A percentile compares a stretch with the other conserved stretches of the same genome.
These are phyloP conservation scores for Zaprionus capensis DNA, from an alignment of 1,140 invertebrate species.

Conservation along the genomic window DNA sequence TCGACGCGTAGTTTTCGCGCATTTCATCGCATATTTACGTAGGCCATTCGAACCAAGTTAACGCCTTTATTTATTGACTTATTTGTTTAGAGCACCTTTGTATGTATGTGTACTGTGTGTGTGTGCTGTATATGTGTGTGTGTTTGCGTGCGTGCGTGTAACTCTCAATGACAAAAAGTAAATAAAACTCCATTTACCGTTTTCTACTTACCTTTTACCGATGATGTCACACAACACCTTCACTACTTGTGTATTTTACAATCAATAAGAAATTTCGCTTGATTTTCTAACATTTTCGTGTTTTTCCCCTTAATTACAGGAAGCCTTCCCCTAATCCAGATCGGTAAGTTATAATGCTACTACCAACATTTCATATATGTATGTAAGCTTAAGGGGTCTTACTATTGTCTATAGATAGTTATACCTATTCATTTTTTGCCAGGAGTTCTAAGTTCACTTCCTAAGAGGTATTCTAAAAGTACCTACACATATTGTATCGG, in stretches of 20 bases:
- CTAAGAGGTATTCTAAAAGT: too few relatives aligned
- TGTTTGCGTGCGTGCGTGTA: slow-evolving; percentile 42
- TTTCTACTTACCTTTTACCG: slow-evolving; percentile 48
- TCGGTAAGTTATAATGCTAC: slow-evolving; percentile 15
- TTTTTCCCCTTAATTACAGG: background rate
- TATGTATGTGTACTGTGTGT: background rate
- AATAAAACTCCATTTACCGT: slow-evolving; percentile 79
- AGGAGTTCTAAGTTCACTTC: too few relatives aligned
- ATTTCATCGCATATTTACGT: slow-evolving; percentile 79
- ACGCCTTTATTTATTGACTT: slow-evolving; percentile 81
- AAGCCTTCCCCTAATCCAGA: background rate
- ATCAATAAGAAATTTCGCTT: slow-evolving; percentile 10
- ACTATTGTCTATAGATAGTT: background rate
- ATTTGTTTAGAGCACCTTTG: slow-evolving; percentile 63
- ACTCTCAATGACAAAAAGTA: slow-evolving; percentile 70
- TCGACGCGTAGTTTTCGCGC: slow-evolving; percentile 52
- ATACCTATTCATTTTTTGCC: too few relatives aligned
- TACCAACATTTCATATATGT: background rate
- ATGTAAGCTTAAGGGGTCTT: background rate
- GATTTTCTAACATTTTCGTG: background rate
- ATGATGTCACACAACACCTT: slow-evolving; percentile 68
- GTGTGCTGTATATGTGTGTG: slow-evolving; percentile 20
- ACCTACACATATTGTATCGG: too few relatives aligned
- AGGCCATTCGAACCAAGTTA: slow-evolving; percentile 77
- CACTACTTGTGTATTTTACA: background rate